A percentile compares a stretch with the other conserved stretches of the same genome.
These are phyloP conservation scores for Lagocephalus sceleratus DNA, from an alignment of 2,797 vertebrate genomes.

Conservation along the genomic window DNA sequence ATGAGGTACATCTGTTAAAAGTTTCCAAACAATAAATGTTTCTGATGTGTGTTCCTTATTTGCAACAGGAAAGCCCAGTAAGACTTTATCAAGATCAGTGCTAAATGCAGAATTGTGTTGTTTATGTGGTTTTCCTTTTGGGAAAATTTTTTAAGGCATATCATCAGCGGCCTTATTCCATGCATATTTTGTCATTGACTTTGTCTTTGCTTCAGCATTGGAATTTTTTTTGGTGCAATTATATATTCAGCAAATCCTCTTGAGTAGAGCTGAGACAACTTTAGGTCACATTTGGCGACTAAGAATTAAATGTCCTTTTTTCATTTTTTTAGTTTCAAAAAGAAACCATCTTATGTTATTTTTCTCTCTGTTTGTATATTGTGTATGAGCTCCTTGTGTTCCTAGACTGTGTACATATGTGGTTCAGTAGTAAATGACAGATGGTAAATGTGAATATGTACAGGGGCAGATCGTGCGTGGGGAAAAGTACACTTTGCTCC, in stretches of 20 bases:
- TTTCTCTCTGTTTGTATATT: neutral
- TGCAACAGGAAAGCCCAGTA: too few relatives aligned
- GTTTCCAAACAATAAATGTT: neutral
- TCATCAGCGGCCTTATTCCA: too few relatives aligned
- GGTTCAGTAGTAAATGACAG: neutral
- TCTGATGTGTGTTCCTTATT: too few relatives aligned
- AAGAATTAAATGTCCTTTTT: neutral
- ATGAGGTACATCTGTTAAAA: conserved; percentile 76
- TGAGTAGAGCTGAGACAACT: conserved; percentile 6
- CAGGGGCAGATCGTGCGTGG: conserved; percentile 86
- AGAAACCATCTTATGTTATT: neutral
- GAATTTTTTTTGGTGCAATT: conserved; percentile 1
- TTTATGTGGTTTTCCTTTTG: too few relatives aligned
- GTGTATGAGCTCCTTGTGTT: neutral
- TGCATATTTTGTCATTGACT: too few relatives aligned
- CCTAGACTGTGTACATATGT: neutral
- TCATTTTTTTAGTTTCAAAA: neutral
- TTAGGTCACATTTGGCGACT: neutral
- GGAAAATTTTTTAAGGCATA: too few relatives aligned
- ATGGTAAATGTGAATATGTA: conserved; percentile 1
- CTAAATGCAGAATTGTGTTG: too few relatives aligned
- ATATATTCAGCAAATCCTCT: conserved; percentile 24
- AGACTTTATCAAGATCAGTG: too few relatives aligned
- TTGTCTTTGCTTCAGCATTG: too few relatives aligned
- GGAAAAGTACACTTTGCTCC: conserved; percentile 85